These are phyloP conservation scores for Fopius arisanus DNA, from an alignment of 1,140 invertebrate genomes.

Conservation along the genomic window DNA sequence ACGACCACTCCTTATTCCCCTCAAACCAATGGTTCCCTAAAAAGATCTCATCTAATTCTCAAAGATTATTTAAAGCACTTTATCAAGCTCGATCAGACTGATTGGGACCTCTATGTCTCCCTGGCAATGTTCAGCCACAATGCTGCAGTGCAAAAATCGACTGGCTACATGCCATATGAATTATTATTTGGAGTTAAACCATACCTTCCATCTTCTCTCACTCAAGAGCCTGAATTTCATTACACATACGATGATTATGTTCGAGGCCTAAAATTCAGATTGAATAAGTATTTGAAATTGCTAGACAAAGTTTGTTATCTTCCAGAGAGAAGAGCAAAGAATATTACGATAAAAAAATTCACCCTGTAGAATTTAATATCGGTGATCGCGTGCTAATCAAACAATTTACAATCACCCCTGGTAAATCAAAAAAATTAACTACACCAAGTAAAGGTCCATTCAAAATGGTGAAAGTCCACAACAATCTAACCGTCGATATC, in stretches of 20 bases:
- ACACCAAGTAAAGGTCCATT: slow-evolving; percentile 43
- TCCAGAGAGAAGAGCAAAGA: slow-evolving; percentile 14
- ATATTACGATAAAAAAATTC: slow-evolving; percentile 23
- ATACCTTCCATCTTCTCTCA: slow-evolving; percentile 23
- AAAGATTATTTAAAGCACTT: slow-evolving; percentile 42
- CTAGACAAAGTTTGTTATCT: neutral
- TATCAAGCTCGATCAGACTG: slow-evolving; percentile 32
- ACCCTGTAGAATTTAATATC: neutral
- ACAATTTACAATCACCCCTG: neutral
- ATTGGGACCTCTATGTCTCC: slow-evolving; percentile 52
- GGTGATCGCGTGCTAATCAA: neutral
- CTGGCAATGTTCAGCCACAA: slow-evolving; percentile 20
- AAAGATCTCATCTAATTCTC: slow-evolving; percentile 33
- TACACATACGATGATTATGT: neutral
- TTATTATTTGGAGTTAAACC: slow-evolving; percentile 39
- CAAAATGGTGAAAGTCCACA: slow-evolving; percentile 44
- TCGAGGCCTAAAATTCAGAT: neutral
- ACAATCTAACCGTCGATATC: slow-evolving; percentile 43
- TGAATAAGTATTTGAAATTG: neutral
- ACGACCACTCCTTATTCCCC: slow-evolving; percentile 40
- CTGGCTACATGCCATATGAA: slow-evolving; percentile 39
- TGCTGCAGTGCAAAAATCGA: slow-evolving; percentile 39
- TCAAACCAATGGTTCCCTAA: slow-evolving; percentile 37
- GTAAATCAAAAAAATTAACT: slow-evolving; percentile 1
- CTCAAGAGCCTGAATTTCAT: neutral